These are phyloP conservation scores for Lycodopsis pacificus DNA, from an alignment of 2,797 vertebrate genomes.

Conservation along the genomic window DNA sequence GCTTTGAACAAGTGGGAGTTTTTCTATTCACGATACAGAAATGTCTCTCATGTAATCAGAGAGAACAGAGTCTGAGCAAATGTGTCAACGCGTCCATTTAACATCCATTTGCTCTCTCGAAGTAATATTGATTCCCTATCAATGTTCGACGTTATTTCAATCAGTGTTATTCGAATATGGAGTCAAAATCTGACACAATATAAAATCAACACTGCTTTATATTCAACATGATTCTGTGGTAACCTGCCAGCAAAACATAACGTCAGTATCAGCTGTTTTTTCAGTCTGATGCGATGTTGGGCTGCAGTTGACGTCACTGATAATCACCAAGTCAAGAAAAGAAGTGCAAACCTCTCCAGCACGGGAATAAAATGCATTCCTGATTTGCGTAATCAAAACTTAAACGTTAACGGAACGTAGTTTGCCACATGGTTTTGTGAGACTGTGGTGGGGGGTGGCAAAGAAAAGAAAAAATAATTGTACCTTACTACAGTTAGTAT, in stretches of 20 bases:
- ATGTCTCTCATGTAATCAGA: constrained; percentile 57
- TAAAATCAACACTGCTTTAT: constrained; percentile 45
- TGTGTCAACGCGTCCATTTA: constrained; percentile 52
- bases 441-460: neutral
- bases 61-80: constrained; percentile 40
- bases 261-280: constrained; percentile 1
- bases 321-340: constrained; percentile 3
- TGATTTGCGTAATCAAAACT: neutral
- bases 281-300: neutral
- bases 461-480: neutral
- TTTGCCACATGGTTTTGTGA: neutral
- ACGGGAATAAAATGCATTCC: neutral
- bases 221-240: constrained; percentile 21
- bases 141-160: constrained; percentile 55
- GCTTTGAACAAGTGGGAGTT: constrained; percentile 41
- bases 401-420: neutral
- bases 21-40: constrained; percentile 44
- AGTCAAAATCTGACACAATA: constrained; percentile 49
- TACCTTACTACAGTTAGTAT: neutral
- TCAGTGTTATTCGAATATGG: constrained; percentile 55
- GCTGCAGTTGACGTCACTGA: neutral
- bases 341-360: neutral
- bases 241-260: constrained; percentile 30
- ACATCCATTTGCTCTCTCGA: constrained; percentile 37
- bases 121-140: constrained; percentile 52